A percentile compares a stretch with the other conserved stretches of the same genome.
phyloP scores from a whole-genome alignment of 1,140 invertebrate genomes.

The Drosophila nannoptera region DNA sequence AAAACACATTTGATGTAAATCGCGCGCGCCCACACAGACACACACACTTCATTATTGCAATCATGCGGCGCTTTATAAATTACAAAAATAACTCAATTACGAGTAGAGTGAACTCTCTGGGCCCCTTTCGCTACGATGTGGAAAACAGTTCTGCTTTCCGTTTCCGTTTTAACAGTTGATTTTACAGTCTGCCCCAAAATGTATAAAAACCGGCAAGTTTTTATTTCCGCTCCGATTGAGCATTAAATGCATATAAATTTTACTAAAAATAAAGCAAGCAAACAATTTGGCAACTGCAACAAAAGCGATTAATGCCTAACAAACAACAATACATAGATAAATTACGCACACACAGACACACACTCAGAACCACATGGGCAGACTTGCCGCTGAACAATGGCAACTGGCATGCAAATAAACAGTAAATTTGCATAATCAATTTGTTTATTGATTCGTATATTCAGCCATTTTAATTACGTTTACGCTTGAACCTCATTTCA shows the following conservation, averaged over 20 bases:
- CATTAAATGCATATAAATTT: constrained; percentile 69
- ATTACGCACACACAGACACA: constrained; percentile 2
- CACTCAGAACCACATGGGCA: background rate
- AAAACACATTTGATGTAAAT: constrained; percentile 49
- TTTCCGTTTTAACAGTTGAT: constrained; percentile 60
- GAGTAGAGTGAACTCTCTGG: constrained; percentile 22
- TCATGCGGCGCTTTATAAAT: constrained; percentile 49
- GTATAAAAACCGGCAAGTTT: constrained; percentile 36
- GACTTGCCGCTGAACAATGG: constrained; percentile 22
- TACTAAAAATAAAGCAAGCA: constrained; percentile 62
- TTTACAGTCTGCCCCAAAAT: constrained; percentile 43
- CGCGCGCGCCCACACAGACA: background rate
- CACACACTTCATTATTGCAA: constrained; percentile 61
- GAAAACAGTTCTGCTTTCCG: constrained; percentile 65
- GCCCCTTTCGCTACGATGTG: background rate
- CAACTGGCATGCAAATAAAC: constrained; percentile 67
- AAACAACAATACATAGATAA: constrained; percentile 24
- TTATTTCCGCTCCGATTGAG: constrained; percentile 71
- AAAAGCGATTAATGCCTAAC: constrained; percentile 72
- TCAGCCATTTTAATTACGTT: constrained; percentile 72
- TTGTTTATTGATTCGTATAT: constrained; percentile 75
- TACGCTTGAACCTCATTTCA: constrained; percentile 40
- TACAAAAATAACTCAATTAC: constrained; percentile 70
- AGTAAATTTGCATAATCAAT: constrained; percentile 75
- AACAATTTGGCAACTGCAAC: constrained; percentile 48